Evolutionary conservation across 2,888 invertebrate species (phyloP), one percentile per base, ranked within the genome.

Genomic region (Pollenia amentaria): DNA sequence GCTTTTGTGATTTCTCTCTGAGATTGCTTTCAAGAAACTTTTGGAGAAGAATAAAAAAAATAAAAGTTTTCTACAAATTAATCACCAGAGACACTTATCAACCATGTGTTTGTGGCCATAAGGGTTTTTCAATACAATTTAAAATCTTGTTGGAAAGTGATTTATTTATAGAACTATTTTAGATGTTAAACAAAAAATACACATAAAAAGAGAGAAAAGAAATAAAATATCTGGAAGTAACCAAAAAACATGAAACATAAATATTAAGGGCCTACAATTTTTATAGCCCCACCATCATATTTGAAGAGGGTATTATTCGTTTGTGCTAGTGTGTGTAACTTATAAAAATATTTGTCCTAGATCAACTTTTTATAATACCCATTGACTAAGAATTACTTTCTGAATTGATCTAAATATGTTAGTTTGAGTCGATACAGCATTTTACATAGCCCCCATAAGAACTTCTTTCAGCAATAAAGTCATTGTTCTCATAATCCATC

Each of bases 1-100:
- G 1, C 57, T 42, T 57, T 29, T 12, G 21, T n/a, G 67, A 60
- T 51, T 57, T 78, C 38, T 40, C 38, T 6, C 12, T 16, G 8
- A 29, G 46, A 21, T 55, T 64, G 10, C 18, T 40, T 40, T 55
- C 8, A 11, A 9, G 1, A 57, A 67, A 60, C 46, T 78, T 57
- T 57, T 21, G 2, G 9, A 57, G 29, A 53, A 1, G n/a, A 48
- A 51, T 76, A 69, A 18, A 6, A 29, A 53, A 48, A 44, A 18
- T 16, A 53, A 73, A 72, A 77, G n/a, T 67, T 80, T 81, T 65
- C 40, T 29, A 21, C 55, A 77, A 81, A 81, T 85, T 73, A 82
- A 81, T 85, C 81, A 82, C 81, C 53, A 64, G 81, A 78, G 77
- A 85, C 81, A 73, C 72, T 82, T 85, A 78, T 85, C 85, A 85